Base-by-base conservation (phyloP, 1,140 invertebrate genomes). In the Drosophila repleta region DNA sequence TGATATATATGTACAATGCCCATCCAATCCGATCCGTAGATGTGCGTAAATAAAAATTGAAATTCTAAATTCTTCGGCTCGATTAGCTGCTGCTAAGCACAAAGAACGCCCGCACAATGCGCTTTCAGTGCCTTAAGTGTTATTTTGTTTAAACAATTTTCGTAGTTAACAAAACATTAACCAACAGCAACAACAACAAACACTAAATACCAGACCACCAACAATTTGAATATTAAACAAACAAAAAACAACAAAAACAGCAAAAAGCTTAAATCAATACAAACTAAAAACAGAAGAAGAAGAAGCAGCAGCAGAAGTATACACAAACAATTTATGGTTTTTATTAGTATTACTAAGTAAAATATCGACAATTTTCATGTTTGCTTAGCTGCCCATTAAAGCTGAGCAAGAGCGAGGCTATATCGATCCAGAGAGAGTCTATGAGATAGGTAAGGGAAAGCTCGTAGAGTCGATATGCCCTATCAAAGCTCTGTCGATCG, bases 341-440 rank as follows among this genome's bases (percentile, higher is more conserved):
- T 83, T 84, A 83, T 79, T 84, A 83, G 64, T 83, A 79, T 84
- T 84, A 66, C 72, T 73, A 79, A 83, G 80, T 83, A 79, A 79
- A 79, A 79, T 84, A 79, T 79, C 46, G 17, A 43, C 45, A 80
- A 57, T 18, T 57, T 45, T 43, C 32, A 35, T 74, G 53, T 62
- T 60, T 68, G n/a, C 39, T 55, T 41, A 60, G 20, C 18, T 46
- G 4, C 20, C 18, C 45, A 46, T 46, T 46, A 10, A 21, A 11
- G 4, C 1, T 20, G 45, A 13, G 1, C 18, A 1, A 4, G 1
- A 46, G n/a, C 39, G 15, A 17, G 4, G n/a, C 7, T 43, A 15
- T 43, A 15, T 17, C 4, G n/a, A 15, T 41, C 2, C 7, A 11
- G 35, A 6, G 35, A 2, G n/a, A n/a, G n/a, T 3, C 4, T 5